These are phyloP conservation scores for Sebastolobus alascanus DNA, from an alignment of 2,797 vertebrate species.

Conservation along the genomic window DNA sequence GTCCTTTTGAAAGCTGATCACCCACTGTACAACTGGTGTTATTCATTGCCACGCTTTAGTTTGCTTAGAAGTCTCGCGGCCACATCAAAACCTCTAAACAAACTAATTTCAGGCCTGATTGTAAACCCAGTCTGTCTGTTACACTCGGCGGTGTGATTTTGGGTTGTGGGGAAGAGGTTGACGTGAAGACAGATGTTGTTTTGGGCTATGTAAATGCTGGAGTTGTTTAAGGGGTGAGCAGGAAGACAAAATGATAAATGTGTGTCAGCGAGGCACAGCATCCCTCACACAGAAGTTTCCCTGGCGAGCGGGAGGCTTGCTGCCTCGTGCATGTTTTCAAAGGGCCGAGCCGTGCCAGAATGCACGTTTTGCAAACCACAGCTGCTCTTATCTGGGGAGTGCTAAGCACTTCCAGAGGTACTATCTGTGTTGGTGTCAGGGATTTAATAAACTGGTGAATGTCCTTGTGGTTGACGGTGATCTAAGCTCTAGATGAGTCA, in stretches of 20 bases:
- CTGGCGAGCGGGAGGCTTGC: conserved; percentile 16
- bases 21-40: conserved; percentile 28
- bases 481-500: conserved; percentile 34
- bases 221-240: conserved; percentile 66
- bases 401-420: conserved; percentile 72
- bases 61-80: conserved; percentile 39
- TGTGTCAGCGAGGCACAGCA: conserved; percentile 44
- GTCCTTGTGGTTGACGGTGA: conserved; percentile 31
- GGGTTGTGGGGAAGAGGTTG: conserved; percentile 35
- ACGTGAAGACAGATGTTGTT: conserved; percentile 77
- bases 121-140: conserved; percentile 17
- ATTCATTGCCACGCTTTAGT: conserved; percentile 21
- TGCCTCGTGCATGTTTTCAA: conserved; percentile 54
- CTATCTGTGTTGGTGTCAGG: conserved; percentile 49
- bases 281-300: conserved; percentile 45
- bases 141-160: conserved; percentile 34
- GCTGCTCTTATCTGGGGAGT: conserved; percentile 59
- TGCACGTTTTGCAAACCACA: conserved; percentile 65
- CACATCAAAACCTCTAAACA: conserved; percentile 61
- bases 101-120: conserved; percentile 53
- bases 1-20: conserved; percentile 48
- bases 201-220: conserved; percentile 63
- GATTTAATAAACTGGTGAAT: conserved; percentile 62
- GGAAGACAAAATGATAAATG: conserved; percentile 75
- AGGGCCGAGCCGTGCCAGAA: conserved; percentile 49